Evolutionary conservation across 2,113 vertebrate genomes (phyloP).

Genomic region (Morone saxatilis): DNA sequence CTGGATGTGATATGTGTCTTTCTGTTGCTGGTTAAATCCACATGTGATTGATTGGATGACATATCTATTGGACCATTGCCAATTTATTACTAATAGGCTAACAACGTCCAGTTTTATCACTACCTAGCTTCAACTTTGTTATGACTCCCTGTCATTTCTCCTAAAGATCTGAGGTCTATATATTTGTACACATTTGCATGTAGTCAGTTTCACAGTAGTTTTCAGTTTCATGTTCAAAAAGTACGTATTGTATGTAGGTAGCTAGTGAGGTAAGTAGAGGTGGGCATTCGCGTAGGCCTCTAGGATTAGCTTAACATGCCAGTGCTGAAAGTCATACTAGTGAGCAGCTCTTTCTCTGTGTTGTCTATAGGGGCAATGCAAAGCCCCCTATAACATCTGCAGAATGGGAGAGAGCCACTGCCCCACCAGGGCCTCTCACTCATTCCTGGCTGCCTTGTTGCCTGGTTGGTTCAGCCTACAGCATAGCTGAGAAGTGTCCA

Average conservation of each 20-base stretch:
- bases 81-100: not conserved
- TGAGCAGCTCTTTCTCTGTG: conserved; percentile 24
- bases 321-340: conserved; percentile 28
- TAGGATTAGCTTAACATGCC: conserved; percentile 24
- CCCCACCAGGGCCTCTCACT: conserved; percentile 57
- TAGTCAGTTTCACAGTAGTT: not conserved
- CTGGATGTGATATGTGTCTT: not conserved
- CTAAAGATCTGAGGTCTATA: not conserved
- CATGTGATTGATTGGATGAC: not conserved
- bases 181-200: not conserved
- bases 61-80: not conserved
- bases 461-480: conserved; percentile 44
- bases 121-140: not conserved
- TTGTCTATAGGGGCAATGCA: conserved; percentile 31
- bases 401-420: conserved; percentile 34
- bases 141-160: not conserved
- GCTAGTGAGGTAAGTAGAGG: not conserved
- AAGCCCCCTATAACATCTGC: conserved; percentile 59
- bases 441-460: conserved; percentile 37
- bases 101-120: not conserved
- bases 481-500: conserved; percentile 40
- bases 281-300: not conserved
- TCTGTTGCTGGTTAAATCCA: not conserved
- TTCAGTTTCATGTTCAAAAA: not conserved
- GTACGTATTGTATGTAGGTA: conserved; percentile 1